Percentiles rank a stretch among this genome's conserved stretches.
Evolutionary conservation across 64 coral and sea anemone genomes (phyloP).

Genomic region (Platygyra sinensis): DNA sequence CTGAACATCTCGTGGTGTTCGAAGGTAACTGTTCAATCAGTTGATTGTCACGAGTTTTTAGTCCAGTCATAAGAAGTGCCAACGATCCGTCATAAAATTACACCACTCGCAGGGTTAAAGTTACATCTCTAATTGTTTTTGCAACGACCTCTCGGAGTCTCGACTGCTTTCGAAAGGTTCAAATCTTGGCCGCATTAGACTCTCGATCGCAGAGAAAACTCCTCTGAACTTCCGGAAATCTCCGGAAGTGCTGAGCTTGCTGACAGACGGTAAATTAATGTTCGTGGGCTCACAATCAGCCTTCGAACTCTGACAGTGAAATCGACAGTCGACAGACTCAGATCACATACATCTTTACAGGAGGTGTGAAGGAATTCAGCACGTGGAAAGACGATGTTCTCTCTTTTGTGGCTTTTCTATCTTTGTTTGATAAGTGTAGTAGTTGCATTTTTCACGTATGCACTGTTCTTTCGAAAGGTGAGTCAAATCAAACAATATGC

Average conservation of each 20-base stretch:
- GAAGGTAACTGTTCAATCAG: no score
- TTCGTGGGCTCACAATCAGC: constrained; percentile 5
- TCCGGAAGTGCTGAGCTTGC: neutral
- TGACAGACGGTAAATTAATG: neutral
- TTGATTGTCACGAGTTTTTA: neutral
- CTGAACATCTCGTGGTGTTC: neutral
- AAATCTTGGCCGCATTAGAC: no score
- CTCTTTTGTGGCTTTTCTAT: constrained; percentile 21
- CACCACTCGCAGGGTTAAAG: no score
- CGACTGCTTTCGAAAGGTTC: no score
- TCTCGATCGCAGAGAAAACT: no score
- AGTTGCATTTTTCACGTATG: constrained; percentile 8
- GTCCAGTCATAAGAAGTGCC: no score
- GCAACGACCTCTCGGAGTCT: no score
- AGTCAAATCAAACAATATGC: neutral
- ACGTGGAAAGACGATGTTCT: neutral
- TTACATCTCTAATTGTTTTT: no score
- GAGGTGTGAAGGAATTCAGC: neutral
- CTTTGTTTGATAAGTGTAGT: neutral
- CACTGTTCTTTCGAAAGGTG: constrained; percentile 32
- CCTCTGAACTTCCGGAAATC: neutral
- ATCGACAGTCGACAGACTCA: neutral
- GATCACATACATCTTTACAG: no score
- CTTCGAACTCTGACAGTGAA: neutral
- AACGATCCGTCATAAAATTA: no score